These are phyloP conservation scores for Lepeophtheirus nordmannii DNA, from an alignment of 2,888 invertebrate species.

Conservation along the genomic window DNA sequence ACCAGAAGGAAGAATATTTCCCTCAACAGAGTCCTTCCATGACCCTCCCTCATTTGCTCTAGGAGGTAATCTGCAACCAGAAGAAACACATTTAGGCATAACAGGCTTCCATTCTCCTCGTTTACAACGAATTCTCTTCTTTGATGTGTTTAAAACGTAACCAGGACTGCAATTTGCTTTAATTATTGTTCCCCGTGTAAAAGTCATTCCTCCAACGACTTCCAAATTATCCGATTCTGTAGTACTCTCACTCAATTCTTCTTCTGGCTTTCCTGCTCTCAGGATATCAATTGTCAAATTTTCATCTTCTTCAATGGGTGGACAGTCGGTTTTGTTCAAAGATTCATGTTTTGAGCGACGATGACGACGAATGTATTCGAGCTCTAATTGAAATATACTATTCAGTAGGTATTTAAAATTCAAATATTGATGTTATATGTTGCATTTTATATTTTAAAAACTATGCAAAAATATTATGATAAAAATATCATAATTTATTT, in stretches of 20 bases:
- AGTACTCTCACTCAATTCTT: not conserved
- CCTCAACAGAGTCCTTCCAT: constrained; percentile 38
- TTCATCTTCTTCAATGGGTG: constrained; percentile 11
- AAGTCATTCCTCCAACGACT: constrained; percentile 36
- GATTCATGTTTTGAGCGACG: not conserved
- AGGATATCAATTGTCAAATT: constrained; percentile 8
- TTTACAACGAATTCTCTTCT: constrained; percentile 61
- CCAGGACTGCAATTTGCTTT: constrained; percentile 60
- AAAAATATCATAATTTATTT: no score
- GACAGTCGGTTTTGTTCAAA: constrained; percentile 5
- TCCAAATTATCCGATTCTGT: not conserved
- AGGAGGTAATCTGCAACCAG: not conserved
- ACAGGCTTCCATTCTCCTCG: constrained; percentile 70
- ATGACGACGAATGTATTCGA: not conserved
- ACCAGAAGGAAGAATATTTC: constrained; percentile 31
- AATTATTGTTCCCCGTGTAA: constrained; percentile 58
- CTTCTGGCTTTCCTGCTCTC: not conserved
- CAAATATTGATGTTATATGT: no score
- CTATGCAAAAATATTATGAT: no score
- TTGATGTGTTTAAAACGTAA: constrained; percentile 56
- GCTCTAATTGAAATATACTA: not conserved
- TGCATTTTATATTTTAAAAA: no score
- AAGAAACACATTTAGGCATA: constrained; percentile 59
- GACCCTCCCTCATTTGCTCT: not conserved
- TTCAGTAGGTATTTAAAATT: no score